Evolutionary conservation across 1,140 invertebrate genomes (phyloP).

Genomic region (Drosophila sp.): DNA sequence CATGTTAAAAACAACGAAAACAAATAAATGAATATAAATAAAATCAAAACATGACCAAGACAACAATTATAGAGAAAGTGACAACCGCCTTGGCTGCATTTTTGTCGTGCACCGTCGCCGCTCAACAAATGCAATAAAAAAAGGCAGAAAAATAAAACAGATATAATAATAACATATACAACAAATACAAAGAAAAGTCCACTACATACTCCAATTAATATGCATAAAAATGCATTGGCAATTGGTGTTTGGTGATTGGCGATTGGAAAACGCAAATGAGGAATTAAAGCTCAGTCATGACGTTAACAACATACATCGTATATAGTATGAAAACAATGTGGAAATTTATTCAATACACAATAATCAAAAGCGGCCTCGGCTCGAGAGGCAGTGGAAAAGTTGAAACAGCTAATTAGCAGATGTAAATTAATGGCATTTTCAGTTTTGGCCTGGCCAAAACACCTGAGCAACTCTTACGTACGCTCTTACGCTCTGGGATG

Average conservation of each 20-base stretch:
- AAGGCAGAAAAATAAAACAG: not conserved
- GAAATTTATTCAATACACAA: conserved; percentile 27
- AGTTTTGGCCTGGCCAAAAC: conserved; percentile 28
- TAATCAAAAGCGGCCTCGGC: conserved; percentile 34
- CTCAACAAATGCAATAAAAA: not conserved
- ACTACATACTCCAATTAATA: conserved; percentile 53
- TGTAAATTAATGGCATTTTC: conserved; percentile 28
- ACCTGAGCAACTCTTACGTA: conserved; percentile 10
- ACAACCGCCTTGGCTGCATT: conserved; percentile 37
- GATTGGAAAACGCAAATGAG: conserved; percentile 28
- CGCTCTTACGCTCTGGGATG: too few relatives aligned
- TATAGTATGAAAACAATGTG: conserved; percentile 3
- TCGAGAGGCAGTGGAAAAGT: conserved; percentile 24
- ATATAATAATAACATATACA: not conserved
- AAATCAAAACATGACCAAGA: conserved; percentile 53
- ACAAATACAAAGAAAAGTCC: conserved; percentile 19
- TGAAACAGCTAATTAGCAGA: conserved; percentile 38
- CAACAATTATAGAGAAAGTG: conserved; percentile 76
- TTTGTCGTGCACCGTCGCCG: conserved; percentile 26
- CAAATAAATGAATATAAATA: conserved; percentile 53
- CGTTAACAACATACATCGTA: not conserved
- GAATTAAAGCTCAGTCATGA: conserved; percentile 37
- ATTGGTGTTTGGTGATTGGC: not conserved
- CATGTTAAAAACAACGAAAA: conserved; percentile 4
- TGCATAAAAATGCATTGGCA: conserved; percentile 21